Percentiles rank a stretch among this genome's conserved stretches.
phyloP scores from a whole-genome alignment of 1,140 invertebrate species.

The Drosophila yakuba region DNA sequence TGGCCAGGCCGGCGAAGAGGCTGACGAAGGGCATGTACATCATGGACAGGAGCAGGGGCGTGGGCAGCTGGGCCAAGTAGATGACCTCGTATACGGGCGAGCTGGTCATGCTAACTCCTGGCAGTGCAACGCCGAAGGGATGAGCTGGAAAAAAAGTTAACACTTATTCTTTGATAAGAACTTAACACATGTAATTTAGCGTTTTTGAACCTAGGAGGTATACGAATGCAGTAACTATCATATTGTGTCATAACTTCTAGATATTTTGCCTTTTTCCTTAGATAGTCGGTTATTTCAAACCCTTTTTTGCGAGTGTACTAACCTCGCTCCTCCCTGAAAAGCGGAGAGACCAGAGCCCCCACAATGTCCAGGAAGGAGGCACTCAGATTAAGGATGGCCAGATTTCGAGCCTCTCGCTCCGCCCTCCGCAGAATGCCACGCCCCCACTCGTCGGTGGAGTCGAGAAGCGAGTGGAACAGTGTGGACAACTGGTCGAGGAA shows the following conservation, averaged over 20 bases:
- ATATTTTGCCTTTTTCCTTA: no score
- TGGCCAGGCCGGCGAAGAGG: slow-evolving; percentile 72
- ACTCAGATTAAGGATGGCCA: slow-evolving; percentile 68
- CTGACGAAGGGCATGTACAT: slow-evolving; percentile 83
- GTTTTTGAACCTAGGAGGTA: no score
- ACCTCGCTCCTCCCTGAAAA: slow-evolving; percentile 62
- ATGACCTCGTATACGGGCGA: slow-evolving; percentile 70
- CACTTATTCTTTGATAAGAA: no score
- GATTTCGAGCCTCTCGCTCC: slow-evolving; percentile 37
- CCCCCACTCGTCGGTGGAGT: slow-evolving; percentile 21
- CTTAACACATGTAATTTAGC: no score
- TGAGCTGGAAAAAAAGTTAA: slow-evolving; percentile 47
- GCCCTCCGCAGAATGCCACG: slow-evolving; percentile 33
- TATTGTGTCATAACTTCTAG: background rate
- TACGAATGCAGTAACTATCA: background rate
- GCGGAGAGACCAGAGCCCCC: slow-evolving; percentile 58
- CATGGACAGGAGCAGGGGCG: slow-evolving; percentile 57
- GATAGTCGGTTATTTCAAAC: no score
- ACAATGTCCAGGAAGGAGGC: slow-evolving; percentile 70
- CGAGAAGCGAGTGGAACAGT: slow-evolving; percentile 51
- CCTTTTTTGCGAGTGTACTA: background rate
- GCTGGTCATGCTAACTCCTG: slow-evolving; percentile 60
- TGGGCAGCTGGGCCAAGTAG: slow-evolving; percentile 66
- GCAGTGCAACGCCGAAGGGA: slow-evolving; percentile 73
- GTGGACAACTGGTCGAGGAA: slow-evolving; percentile 49